These are phyloP conservation scores for Trichogramma evanescens DNA, from an alignment of 2,888 invertebrate genomes.

Conservation along the genomic window DNA sequence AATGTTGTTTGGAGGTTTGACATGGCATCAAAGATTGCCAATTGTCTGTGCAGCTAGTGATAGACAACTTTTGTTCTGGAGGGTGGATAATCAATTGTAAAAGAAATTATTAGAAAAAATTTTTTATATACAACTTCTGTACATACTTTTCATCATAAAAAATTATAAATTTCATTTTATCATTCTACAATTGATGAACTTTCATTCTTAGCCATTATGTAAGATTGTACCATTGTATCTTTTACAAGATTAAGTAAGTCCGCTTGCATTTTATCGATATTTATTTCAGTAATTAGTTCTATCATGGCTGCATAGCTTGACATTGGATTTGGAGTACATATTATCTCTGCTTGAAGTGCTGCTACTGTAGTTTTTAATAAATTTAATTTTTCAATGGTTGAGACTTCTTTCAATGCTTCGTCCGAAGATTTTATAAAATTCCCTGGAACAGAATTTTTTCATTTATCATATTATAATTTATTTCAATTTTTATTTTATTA, in stretches of 20 bases:
- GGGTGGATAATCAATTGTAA: constrained; percentile 41
- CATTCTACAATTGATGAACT: not conserved
- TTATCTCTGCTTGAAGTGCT: constrained; percentile 29
- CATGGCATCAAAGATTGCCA: constrained; percentile 60
- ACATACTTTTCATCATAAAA: not conserved
- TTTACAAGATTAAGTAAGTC: constrained; percentile 20
- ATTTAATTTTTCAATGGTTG: constrained; percentile 26
- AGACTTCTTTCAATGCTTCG: too few relatives aligned
- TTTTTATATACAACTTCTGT: not conserved
- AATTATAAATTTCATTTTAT: constrained; percentile 3
- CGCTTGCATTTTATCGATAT: constrained; percentile 22
- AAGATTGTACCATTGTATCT: not conserved
- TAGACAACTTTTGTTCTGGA: constrained; percentile 58
- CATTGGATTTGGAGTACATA: constrained; percentile 37
- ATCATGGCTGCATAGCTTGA: constrained; percentile 30
- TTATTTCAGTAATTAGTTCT: constrained; percentile 26
- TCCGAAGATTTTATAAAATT: too few relatives aligned
- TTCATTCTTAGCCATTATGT: not conserved
- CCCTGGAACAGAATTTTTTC: too few relatives aligned
- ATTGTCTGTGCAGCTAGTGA: constrained; percentile 57
- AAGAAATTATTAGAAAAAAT: not conserved
- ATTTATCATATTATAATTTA: not conserved
- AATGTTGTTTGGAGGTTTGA: constrained; percentile 54
- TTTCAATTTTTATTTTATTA: not conserved
- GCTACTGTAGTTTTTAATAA: constrained; percentile 29